A percentile compares a stretch with the other conserved stretches of the same genome.
Conservation (phyloP, 1,140 invertebrate genomes). For the Cryptotermes secundus region DNA sequence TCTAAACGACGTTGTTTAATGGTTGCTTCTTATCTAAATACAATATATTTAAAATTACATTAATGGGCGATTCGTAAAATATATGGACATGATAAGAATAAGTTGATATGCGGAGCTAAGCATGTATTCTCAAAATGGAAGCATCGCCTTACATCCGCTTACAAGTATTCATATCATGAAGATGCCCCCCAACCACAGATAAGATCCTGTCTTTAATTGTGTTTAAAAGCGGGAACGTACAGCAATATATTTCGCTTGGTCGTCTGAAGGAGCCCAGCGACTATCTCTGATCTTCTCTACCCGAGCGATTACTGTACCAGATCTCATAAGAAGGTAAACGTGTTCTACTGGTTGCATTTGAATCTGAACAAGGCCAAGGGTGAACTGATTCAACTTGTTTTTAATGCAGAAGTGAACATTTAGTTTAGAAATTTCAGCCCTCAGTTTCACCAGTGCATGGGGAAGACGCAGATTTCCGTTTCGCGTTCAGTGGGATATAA, state of each 20-base stretch:
- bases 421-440: not conserved
- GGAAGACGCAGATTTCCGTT: too few relatives aligned
- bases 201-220: constrained; percentile 13
- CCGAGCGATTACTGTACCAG: not conserved
- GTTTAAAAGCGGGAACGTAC: not conserved
- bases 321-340: not conserved
- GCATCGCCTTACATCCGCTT: not conserved
- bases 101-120: too few relatives aligned
- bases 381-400: not conserved
- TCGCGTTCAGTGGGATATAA: too few relatives aligned
- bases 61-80: too few relatives aligned
- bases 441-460: too few relatives aligned
- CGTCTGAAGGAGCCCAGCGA: not conserved
- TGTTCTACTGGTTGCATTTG: not conserved
- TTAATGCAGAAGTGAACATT: not conserved
- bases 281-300: not conserved
- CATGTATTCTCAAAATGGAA: too few relatives aligned
- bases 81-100: too few relatives aligned
- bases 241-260: not conserved
- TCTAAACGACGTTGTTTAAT: too few relatives aligned
- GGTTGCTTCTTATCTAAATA: too few relatives aligned
- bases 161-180: constrained; percentile 1
- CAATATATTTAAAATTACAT: too few relatives aligned
- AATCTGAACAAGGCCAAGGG: not conserved
- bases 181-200: not conserved